Percentiles rank a stretch among this genome's conserved stretches.
These are phyloP conservation scores for Limnephilus marmoratus DNA, from an alignment of 2,888 invertebrate species.

Conservation along the genomic window DNA sequence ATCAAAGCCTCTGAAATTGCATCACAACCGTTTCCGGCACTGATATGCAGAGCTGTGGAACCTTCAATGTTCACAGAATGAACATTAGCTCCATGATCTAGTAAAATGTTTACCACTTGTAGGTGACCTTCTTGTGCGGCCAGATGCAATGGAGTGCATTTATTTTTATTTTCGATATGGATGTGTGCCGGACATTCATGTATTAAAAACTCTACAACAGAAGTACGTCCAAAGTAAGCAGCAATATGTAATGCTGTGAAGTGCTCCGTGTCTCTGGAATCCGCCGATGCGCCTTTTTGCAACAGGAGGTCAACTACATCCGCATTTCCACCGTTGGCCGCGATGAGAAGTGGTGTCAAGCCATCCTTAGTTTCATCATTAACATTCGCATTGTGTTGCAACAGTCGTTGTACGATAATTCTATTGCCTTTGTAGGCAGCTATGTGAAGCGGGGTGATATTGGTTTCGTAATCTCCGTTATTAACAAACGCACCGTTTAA, in stretches of 20 bases:
- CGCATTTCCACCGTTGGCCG: neutral
- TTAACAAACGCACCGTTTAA: neutral
- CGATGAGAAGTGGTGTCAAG: neutral
- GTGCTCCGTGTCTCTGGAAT: neutral
- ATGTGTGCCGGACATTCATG: neutral
- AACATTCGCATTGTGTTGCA: neutral
- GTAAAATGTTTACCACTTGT: neutral
- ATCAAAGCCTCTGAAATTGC: neutral
- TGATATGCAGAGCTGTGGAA: neutral
- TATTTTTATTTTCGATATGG: neutral
- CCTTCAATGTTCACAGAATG: neutral
- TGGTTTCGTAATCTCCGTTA: neutral
- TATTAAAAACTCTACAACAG: neutral
- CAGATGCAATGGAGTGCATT: slow-evolving; percentile 2
- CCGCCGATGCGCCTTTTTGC: neutral
- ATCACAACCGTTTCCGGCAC: neutral
- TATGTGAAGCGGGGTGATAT: neutral
- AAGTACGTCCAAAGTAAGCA: neutral
- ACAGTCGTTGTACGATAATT: neutral
- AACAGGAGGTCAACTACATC: neutral
- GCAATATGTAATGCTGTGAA: neutral
- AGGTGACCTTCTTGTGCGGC: neutral
- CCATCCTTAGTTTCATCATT: neutral
- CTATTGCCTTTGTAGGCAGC: neutral
- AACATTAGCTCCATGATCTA: neutral